These are phyloP conservation scores for Solenodon paradoxus DNA, from an alignment of 2,113 vertebrate species.

Conservation along the genomic window DNA sequence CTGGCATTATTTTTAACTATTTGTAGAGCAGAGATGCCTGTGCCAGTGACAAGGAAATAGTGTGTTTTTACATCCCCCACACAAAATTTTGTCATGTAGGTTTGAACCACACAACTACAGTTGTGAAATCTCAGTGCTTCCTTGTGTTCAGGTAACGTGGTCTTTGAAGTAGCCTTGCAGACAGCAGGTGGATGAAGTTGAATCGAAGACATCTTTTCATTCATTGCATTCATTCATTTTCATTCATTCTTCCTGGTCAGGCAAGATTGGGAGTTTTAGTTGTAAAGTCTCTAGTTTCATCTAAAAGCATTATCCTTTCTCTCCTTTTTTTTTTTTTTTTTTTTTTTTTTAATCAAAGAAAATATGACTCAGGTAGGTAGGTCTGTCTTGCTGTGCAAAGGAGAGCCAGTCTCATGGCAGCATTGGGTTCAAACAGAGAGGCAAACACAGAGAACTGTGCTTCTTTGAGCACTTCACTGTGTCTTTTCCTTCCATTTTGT, in stretches of 20 bases:
- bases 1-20: slow-evolving; percentile 66
- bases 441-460: not conserved
- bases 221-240: no score
- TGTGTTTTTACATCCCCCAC: not conserved
- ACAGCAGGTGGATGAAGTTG: not conserved
- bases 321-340: not conserved
- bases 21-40: not conserved
- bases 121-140: not conserved
- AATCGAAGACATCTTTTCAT: not conserved
- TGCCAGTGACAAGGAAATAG: slow-evolving; percentile 50
- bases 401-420: not conserved
- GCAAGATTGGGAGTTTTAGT: not conserved
- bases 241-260: not conserved
- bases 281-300: not conserved
- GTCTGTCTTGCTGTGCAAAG: not conserved
- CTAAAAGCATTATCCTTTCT: not conserved
- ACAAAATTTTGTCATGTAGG: not conserved
- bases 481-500: slow-evolving; percentile 25
- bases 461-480: not conserved
- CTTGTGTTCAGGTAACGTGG: not conserved
- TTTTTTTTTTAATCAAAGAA: not conserved
- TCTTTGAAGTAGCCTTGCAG: not conserved
- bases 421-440: not conserved
- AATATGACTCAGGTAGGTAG: not conserved
- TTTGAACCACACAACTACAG: not conserved